Conservation (phyloP, 1,140 invertebrate genomes). For the Cryptotermes secundus region DNA sequence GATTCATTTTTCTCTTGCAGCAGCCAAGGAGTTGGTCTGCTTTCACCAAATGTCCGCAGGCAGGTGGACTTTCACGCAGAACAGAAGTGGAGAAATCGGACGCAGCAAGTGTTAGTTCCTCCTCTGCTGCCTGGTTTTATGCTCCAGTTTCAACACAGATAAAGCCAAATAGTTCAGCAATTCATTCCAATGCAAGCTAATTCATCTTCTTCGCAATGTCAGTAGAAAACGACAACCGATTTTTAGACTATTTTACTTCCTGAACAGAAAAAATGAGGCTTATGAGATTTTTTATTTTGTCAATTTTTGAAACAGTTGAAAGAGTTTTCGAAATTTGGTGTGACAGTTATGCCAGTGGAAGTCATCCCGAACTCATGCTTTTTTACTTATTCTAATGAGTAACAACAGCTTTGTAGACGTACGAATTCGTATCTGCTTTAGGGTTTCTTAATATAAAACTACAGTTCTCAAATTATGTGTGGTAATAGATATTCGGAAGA, state of each 20-base stretch:
- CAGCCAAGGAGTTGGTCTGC: background rate
- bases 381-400: no score
- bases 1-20: background rate
- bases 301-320: no score
- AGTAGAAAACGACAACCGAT: background rate
- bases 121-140: background rate
- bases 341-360: no score
- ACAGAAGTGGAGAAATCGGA: background rate
- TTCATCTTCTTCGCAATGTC: background rate
- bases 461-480: no score
- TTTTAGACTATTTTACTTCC: background rate
- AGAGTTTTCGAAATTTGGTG: no score
- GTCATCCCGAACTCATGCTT: no score
- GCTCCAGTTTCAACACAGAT: background rate
- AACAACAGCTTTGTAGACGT: no score
- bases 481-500: no score
- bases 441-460: no score
- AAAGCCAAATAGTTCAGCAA: background rate
- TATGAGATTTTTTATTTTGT: no score
- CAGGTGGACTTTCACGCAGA: background rate
- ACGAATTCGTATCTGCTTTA: no score
- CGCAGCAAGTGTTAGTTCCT: background rate
- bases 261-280: no score
- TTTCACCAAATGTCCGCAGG: background rate
- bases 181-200: background rate